Evolutionary conservation across 1,140 invertebrate species (phyloP), one percentile per base, ranked within the genome.

Genomic region (Batillaria attramentaria): DNA sequence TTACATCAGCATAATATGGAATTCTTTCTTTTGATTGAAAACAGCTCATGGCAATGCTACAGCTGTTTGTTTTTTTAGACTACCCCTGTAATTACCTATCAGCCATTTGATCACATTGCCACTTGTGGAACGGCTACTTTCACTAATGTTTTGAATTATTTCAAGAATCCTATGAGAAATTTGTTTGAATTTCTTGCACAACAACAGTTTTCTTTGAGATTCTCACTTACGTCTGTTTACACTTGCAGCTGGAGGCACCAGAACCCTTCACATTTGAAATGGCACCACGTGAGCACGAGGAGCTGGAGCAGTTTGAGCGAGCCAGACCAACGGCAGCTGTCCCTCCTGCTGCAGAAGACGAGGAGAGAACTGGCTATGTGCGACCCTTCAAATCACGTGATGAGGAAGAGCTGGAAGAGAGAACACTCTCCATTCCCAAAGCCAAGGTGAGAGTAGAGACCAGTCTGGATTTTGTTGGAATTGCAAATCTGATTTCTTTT

Each of bases 351-450:
- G 79, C 46, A 37, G 84, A 86, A 35, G 86, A 88, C 37, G 82
- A 84, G 10, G 83, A 84, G 13, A 84, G 83, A 50, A 57, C 72
- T 2, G 81, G 83, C 50, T 89, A 89, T 77, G 68, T 81, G 37
- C 73, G 84, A 60, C 46, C 72, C 13, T 33, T 54, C 1, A 87
- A 87, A 79, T 70, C 83, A 8, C 24, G 73, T 10, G 69, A 78
- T 24, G 68, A 78, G 28, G 83, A 86, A 77, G 81, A 86, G 50
- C 57, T 81, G 50, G 87, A 88, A 77, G 83, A 85, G 42, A 57
- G 66, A n/a, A 80, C 84, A 42, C 84, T 89, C 24, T 69, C 81
- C n/a, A 89, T 87, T 35, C 86, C 86, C 8, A 89, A 89, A 79
- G 86, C 85, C 65, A 74, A 85, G 78, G 87, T 88, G n/a, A n/a